Evolutionary conservation across 2,797 vertebrate genomes (phyloP).

Genomic region (Chelmon rostratus): DNA sequence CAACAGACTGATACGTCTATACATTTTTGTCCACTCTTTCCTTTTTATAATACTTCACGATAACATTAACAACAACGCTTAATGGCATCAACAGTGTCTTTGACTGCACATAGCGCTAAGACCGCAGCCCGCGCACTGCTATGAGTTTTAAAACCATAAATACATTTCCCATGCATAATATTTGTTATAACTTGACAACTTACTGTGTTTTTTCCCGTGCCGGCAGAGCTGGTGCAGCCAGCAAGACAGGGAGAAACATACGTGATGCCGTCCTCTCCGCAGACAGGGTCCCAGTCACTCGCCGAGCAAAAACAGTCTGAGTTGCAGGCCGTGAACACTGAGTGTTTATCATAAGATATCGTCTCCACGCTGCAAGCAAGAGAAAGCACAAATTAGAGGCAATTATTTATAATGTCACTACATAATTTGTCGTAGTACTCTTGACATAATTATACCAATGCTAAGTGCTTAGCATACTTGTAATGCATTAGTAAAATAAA

Average conservation of each 20-base stretch:
- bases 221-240: conserved; percentile 85
- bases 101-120: too few relatives aligned
- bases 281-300: conserved; percentile 92
- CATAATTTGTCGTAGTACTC: background rate
- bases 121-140: background rate
- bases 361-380: conserved; percentile 61
- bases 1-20: too few relatives aligned
- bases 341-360: conserved; percentile 65
- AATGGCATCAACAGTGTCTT: too few relatives aligned
- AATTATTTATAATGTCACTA: background rate
- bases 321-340: conserved; percentile 86
- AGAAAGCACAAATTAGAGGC: conserved; percentile 2
- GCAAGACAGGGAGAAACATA: conserved; percentile 92
- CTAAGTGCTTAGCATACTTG: background rate
- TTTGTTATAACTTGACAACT: conserved; percentile 71
- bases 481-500: background rate
- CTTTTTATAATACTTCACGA: too few relatives aligned
- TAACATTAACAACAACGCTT: too few relatives aligned
- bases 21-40: too few relatives aligned
- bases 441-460: background rate
- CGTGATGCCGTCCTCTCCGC: conserved; percentile 89
- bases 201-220: conserved; percentile 86
- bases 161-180: too few relatives aligned
- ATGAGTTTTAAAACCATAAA: background rate
- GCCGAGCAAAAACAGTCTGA: conserved; percentile 87